Conservation (phyloP, 2,797 vertebrate genomes). For the Limnodromus scolopaceus region DNA sequence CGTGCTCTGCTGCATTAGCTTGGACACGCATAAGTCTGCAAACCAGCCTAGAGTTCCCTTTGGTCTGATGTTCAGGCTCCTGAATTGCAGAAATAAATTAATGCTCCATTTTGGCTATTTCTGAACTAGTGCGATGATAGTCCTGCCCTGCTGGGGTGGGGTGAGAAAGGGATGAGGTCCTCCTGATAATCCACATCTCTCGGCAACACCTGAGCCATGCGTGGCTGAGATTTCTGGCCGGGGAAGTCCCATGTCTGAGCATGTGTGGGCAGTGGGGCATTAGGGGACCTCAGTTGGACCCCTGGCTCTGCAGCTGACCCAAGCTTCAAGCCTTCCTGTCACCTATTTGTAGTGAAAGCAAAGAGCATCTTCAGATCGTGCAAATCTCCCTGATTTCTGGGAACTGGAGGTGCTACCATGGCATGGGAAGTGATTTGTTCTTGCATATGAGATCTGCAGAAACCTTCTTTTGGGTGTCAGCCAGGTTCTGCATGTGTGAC, state of each 20-base stretch:
- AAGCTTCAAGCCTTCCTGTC: background rate
- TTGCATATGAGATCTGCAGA: background rate
- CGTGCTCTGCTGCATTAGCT: background rate
- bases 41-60: background rate
- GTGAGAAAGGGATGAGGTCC: background rate
- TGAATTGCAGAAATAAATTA: background rate
- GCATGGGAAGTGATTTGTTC: background rate
- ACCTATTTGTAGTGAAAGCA: background rate
- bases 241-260: background rate
- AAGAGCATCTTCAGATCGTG: background rate
- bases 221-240: background rate
- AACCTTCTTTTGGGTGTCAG: background rate
- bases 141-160: background rate
- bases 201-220: fast-evolving
- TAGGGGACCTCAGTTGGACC: background rate
- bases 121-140: background rate
- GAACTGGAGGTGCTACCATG: fast-evolving
- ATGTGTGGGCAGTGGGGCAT: too few species aligned
- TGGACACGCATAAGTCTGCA: background rate
- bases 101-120: background rate
- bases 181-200: fast-evolving
- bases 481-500: background rate
- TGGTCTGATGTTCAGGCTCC: background rate
- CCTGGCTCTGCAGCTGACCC: background rate
- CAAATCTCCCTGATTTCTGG: fast-evolving